Evolutionary conservation across 2,113 vertebrate genomes (phyloP).

Genomic region (Egretta garzetta): DNA sequence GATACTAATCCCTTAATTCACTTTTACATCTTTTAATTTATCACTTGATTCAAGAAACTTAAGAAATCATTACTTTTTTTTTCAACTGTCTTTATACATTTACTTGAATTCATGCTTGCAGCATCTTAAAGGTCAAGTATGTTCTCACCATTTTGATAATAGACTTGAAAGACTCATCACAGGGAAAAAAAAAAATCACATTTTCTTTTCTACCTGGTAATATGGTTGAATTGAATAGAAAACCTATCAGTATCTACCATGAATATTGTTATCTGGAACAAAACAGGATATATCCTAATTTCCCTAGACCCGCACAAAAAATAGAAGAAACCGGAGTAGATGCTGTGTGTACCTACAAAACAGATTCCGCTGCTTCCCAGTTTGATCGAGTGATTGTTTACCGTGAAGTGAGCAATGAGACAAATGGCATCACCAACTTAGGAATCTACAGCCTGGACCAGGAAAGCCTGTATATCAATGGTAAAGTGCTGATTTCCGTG

Average conservation of each 20-base stretch:
- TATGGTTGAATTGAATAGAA: background rate
- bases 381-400: conserved; percentile 31
- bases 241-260: background rate
- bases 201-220: background rate
- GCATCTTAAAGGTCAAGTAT: background rate
- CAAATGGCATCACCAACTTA: background rate
- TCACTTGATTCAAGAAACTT: background rate
- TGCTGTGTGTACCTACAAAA: conserved; percentile 46
- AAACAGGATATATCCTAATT: background rate
- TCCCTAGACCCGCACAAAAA: conserved; percentile 29
- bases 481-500: background rate
- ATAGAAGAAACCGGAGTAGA: conserved; percentile 26
- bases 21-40: background rate
- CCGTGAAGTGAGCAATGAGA: background rate
- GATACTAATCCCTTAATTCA: background rate
- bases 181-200: background rate
- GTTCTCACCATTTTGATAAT: background rate
- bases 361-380: background rate
- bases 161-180: background rate
- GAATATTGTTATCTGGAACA: background rate
- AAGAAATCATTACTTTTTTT: background rate
- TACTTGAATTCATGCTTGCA: background rate
- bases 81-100: background rate
- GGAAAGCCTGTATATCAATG: conserved; percentile 37
- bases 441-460: background rate